Percentiles rank a stretch among this genome's conserved stretches.
These are phyloP conservation scores for Echinops telfairi DNA, from an alignment of 2,113 vertebrate genomes.

Conservation along the genomic window DNA sequence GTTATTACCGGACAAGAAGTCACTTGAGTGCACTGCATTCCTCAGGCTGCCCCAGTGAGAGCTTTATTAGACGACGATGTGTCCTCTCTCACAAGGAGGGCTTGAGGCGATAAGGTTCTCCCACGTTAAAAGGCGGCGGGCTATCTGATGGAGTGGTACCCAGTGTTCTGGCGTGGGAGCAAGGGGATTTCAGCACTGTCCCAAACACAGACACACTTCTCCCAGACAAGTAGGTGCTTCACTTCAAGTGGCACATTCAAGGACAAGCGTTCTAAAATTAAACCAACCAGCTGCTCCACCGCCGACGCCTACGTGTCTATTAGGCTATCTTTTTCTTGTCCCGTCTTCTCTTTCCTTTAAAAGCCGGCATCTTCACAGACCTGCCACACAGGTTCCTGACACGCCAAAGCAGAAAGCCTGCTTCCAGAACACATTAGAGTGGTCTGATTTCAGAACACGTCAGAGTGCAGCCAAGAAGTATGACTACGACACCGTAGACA, in stretches of 20 bases:
- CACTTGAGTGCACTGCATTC: slow-evolving; percentile 81
- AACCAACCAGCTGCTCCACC: slow-evolving; percentile 67
- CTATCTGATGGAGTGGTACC: slow-evolving; percentile 76
- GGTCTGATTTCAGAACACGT: neutral
- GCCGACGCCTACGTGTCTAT: slow-evolving; percentile 63
- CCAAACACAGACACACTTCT: slow-evolving; percentile 61
- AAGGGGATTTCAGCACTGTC: slow-evolving; percentile 50
- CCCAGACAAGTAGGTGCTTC: slow-evolving; percentile 76
- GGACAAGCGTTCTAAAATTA: slow-evolving; percentile 83
- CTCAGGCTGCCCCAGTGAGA: slow-evolving; percentile 76
- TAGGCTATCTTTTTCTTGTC: slow-evolving; percentile 40
- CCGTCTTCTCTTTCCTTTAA: slow-evolving; percentile 36
- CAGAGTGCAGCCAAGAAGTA: too few relatives aligned
- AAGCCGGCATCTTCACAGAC: slow-evolving; percentile 18
- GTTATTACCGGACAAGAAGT: slow-evolving; percentile 84
- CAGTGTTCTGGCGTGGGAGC: slow-evolving; percentile 33
- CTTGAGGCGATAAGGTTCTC: slow-evolving; percentile 77
- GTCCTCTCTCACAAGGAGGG: slow-evolving; percentile 60
- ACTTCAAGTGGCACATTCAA: slow-evolving; percentile 76
- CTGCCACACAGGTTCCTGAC: neutral
- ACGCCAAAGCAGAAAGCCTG: neutral
- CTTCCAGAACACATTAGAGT: neutral
- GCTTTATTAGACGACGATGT: slow-evolving; percentile 73
- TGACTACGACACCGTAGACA: too few relatives aligned
- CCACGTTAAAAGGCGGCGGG: slow-evolving; percentile 60